A percentile compares a stretch with the other conserved stretches of the same genome.
phyloP scores from a whole-genome alignment of 2,113 vertebrate genomes.

The Amblyornis subalaris region DNA sequence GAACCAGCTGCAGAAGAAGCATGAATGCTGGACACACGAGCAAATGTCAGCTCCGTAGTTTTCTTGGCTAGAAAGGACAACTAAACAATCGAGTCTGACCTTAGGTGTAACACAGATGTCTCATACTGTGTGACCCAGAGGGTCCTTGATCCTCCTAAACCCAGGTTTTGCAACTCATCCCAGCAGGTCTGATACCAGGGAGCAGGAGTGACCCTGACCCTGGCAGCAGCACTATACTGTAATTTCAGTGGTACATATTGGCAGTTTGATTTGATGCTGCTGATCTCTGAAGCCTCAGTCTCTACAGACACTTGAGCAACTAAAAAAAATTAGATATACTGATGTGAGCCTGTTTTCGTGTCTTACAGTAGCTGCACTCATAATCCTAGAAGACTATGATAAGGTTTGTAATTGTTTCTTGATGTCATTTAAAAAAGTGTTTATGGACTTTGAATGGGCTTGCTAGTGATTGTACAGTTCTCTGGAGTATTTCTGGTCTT shows the following conservation, averaged over 20 bases:
- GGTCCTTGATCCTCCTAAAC: not conserved
- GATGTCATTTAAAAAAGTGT: not conserved
- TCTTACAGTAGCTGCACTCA: not conserved
- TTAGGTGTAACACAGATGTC: not conserved
- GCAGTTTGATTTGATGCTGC: not conserved
- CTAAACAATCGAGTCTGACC: rapidly evolving
- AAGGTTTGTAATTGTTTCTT: not conserved
- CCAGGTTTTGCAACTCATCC: not conserved
- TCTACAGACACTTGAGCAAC: not conserved
- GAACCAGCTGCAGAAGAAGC: not conserved
- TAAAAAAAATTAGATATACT: not conserved
- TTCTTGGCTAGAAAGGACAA: not conserved
- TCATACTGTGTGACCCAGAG: not conserved
- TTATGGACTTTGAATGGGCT: not conserved
- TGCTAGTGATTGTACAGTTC: not conserved
- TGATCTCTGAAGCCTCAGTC: not conserved
- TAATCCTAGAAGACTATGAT: not conserved
- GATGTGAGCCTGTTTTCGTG: not conserved
- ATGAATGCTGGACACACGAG: rapidly evolving
- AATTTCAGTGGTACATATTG: not conserved
- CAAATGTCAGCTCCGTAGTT: not conserved
- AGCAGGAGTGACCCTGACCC: not conserved
- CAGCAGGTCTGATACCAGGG: not conserved
- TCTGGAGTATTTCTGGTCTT: not conserved
- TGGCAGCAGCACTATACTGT: not conserved